phyloP scores from a whole-genome alignment of 2,113 vertebrate genomes.

The Corythaixoides concolor region DNA sequence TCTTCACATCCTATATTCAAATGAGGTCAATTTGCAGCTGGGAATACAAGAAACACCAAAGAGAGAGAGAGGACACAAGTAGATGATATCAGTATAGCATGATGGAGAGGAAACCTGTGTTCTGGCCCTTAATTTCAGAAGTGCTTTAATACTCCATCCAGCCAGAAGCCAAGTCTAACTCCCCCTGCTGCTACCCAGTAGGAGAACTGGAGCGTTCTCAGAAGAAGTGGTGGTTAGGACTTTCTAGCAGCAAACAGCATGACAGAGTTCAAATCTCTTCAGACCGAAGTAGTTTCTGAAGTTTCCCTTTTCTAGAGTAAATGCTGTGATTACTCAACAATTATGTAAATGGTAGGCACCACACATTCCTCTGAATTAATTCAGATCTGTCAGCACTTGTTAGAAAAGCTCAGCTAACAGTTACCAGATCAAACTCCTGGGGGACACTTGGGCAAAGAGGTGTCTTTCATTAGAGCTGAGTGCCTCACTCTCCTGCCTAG shows the following conservation, averaged over 20 bases:
- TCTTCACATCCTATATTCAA: background rate
- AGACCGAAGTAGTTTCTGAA: background rate
- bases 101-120: background rate
- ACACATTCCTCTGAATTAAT: background rate
- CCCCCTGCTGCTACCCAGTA: background rate
- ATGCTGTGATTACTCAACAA: background rate
- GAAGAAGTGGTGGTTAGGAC: background rate
- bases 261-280: background rate
- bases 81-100: background rate
- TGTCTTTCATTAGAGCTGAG: background rate
- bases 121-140: background rate
- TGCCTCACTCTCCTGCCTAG: background rate
- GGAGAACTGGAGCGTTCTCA: background rate
- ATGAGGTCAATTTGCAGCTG: rapidly evolving
- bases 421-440: background rate
- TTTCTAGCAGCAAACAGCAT: background rate
- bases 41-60: background rate
- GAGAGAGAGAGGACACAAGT: background rate
- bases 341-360: background rate
- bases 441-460: background rate
- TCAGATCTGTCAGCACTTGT: background rate
- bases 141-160: background rate
- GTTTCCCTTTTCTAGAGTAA: background rate
- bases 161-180: background rate
- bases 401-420: background rate